Evolutionary conservation across 2,888 invertebrate genomes (phyloP).

Genomic region (Meghimatium bilineatum): DNA sequence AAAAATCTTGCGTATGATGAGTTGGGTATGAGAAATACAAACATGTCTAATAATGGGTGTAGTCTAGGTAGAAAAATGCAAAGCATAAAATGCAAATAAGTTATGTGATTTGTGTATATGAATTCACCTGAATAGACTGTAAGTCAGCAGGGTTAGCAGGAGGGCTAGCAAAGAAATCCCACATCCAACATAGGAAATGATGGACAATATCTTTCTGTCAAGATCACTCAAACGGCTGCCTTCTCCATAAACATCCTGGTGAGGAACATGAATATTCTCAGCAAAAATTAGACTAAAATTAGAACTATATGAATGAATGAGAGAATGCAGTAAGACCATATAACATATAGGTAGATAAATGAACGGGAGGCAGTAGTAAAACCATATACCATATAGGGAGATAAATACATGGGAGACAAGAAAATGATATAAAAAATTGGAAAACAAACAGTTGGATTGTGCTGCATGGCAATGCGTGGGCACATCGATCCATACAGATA

Average conservation of each 20-base stretch:
- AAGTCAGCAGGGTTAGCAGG: conserved; percentile 77
- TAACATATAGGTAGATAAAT: no score
- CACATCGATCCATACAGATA: no score
- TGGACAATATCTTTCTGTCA: conserved; percentile 73
- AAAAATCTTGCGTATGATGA: no score
- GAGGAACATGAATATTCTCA: conserved; percentile 24
- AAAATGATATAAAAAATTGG: no score
- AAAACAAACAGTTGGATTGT: no score
- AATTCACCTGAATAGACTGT: conserved; percentile 74
- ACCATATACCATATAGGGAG: no score
- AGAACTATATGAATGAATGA: no score
- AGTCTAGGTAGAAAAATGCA: background rate
- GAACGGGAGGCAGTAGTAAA: no score
- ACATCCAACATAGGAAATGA: conserved; percentile 78
- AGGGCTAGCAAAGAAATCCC: conserved; percentile 78
- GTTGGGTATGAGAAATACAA: background rate
- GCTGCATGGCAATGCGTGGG: no score
- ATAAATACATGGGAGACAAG: no score
- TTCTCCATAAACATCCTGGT: conserved; percentile 66
- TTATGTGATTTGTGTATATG: background rate
- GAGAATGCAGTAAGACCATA: no score
- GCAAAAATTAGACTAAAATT: no score
- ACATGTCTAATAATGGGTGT: background rate
- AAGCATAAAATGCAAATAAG: background rate
- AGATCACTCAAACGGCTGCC: conserved; percentile 55